Evolutionary conservation across 2,113 vertebrate species (phyloP).

Genomic region (Hipposideros armiger): DNA sequence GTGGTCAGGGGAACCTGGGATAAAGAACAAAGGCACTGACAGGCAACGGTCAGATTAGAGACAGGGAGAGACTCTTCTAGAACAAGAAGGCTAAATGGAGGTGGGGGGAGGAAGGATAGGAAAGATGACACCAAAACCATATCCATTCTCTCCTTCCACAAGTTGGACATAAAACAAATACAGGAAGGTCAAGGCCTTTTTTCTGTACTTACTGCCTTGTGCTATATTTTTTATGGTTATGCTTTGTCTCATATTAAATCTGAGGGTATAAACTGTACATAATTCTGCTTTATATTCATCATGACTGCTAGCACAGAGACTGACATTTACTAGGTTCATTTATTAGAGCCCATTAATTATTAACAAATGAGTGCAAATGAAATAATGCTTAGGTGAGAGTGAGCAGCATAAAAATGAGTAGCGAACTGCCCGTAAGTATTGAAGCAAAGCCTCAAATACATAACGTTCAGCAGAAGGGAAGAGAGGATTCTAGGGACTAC

Average conservation of each 20-base stretch:
- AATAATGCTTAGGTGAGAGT: not conserved
- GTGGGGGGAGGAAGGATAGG: too few relatives aligned
- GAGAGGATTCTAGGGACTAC: not conserved
- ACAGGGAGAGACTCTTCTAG: not conserved
- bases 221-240: not conserved
- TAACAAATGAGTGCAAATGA: not conserved
- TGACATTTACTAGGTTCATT: not conserved
- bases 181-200: not conserved
- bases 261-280: not conserved
- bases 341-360: not conserved
- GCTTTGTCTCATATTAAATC: not conserved
- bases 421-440: not conserved
- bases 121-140: not conserved
- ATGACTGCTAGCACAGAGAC: not conserved
- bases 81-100: not conserved
- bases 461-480: not conserved
- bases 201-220: not conserved
- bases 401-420: not conserved
- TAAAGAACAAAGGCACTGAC: not conserved
- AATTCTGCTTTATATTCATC: not conserved
- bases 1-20: not conserved
- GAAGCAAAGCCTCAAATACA: not conserved
- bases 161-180: not conserved
- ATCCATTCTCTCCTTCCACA: not conserved
- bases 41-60: not conserved